Base-by-base conservation (phyloP, 2,797 vertebrate species). In the Girardinus metallicus region DNA sequence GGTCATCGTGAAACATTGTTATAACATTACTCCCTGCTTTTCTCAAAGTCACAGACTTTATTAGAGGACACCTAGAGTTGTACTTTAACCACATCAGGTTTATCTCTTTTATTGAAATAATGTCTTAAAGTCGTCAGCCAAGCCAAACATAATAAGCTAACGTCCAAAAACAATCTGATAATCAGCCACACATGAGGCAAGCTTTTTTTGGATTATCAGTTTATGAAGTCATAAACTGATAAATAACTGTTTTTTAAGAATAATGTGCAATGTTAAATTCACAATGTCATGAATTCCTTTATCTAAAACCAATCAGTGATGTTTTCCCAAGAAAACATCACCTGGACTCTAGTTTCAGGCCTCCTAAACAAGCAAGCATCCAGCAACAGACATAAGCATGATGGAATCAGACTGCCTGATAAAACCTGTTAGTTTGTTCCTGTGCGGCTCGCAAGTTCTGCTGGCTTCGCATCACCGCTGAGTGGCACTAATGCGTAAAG, bases 401-500 rank as follows among this genome's bases (percentile, higher is more conserved):
- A 11, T n/a, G 1, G 3, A 71, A 18, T 44, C 1, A 71, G 68
- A 44, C 11, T 2, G 0, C 34, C 12, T 49, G n/a, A 47, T 41
- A 5, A 70, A 36, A 55, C n/a, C 2, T 2, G 68, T 36, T 77
- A 43, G 44, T 64, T 44, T 46, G 55, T 18, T 75, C 7, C 62
- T n/a, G 21, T 23, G 64, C 21, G 41, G 43, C 68, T 16, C 26
- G 0, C 6, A 2, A 3, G 8, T 26, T 4, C 55, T 36, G 64
- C 44, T 75, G 70, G 73, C 79, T 81, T 76, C 31, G 71, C 21
- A 47, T 73, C 57, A 34, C 83, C 16, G 46, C 77, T 18, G 62
- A 0, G 60, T 4, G 46, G 85, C 84, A 91, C 89, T 93, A 91
- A 94, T 78, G 91, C 60, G 90, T 89, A 87, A 94, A 95, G 84